A percentile compares a stretch with the other conserved stretches of the same genome.
phyloP scores from a whole-genome alignment of 1,140 invertebrate genomes.

The Aphelenchoides besseyi region DNA sequence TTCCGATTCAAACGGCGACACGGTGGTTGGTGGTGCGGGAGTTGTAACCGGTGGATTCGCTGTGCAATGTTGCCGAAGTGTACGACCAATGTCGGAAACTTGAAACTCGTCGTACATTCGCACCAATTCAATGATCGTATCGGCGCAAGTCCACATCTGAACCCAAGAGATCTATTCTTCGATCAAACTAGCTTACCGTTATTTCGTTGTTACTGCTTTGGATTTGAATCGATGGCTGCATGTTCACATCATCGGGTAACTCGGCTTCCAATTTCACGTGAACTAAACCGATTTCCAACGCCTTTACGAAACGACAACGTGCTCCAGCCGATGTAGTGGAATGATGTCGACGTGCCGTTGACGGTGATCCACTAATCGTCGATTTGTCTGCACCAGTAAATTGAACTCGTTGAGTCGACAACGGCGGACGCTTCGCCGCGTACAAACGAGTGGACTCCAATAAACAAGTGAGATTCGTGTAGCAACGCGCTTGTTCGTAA shows the following conservation, averaged over 20 bases:
- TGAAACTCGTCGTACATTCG: conserved; percentile 38
- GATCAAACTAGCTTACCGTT: not conserved
- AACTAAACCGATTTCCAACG: not conserved
- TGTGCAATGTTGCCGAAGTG: not conserved
- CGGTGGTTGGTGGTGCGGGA: not conserved
- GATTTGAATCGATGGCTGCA: not conserved
- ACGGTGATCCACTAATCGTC: not conserved
- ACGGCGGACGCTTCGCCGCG: not conserved
- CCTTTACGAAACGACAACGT: not conserved
- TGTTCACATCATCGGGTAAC: not conserved
- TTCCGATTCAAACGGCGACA: not conserved
- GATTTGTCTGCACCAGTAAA: not conserved
- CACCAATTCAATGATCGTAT: conserved; percentile 45
- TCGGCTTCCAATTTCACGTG: conserved; percentile 1
- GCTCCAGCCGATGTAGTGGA: not conserved
- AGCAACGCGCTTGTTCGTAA: conserved; percentile 11
- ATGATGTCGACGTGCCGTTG: not conserved
- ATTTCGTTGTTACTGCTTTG: not conserved
- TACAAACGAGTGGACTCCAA: not conserved
- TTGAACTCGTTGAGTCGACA: not conserved
- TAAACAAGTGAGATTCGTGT: not conserved
- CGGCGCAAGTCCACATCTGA: conserved; percentile 43
- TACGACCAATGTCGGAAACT: conserved; percentile 29
- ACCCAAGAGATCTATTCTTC: not conserved
- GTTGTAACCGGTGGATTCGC: not conserved